These are phyloP conservation scores for Drosophila paranaensis DNA, from an alignment of 2,888 invertebrate species.

Conservation along the genomic window DNA sequence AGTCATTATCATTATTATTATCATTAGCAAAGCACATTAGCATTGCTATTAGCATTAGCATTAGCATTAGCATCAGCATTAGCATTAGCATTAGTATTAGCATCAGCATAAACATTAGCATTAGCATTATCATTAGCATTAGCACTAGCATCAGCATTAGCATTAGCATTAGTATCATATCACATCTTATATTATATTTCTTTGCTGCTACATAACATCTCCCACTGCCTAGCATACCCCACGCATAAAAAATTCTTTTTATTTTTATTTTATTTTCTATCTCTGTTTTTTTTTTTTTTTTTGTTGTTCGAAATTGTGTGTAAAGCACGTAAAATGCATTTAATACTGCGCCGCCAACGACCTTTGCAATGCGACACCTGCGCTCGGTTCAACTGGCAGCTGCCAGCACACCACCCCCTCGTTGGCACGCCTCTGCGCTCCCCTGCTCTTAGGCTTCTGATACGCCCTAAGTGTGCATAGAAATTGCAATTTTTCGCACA, in stretches of 20 bases:
- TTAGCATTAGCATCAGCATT: neutral
- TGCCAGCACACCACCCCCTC: neutral
- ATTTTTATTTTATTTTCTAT: too few relatives aligned
- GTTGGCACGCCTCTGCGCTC: neutral
- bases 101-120: neutral
- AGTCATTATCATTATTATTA: neutral
- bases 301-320: neutral
- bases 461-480: constrained; percentile 24
- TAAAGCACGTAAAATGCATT: constrained; percentile 44
- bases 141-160: neutral
- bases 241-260: neutral
- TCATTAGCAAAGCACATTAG: neutral
- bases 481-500: constrained; percentile 43
- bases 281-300: neutral
- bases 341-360: constrained; percentile 36
- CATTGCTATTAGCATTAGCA: neutral
- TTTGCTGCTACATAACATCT: neutral
- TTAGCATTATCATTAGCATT: neutral
- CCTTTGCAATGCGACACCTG: constrained; percentile 59
- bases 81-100: neutral
- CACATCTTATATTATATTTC: too few relatives aligned
- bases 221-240: neutral
- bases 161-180: neutral
- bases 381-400: neutral
- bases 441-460: too few relatives aligned